Evolutionary conservation across 2,113 vertebrate genomes (phyloP).

Genomic region (Psilopsiagon aurifrons): DNA sequence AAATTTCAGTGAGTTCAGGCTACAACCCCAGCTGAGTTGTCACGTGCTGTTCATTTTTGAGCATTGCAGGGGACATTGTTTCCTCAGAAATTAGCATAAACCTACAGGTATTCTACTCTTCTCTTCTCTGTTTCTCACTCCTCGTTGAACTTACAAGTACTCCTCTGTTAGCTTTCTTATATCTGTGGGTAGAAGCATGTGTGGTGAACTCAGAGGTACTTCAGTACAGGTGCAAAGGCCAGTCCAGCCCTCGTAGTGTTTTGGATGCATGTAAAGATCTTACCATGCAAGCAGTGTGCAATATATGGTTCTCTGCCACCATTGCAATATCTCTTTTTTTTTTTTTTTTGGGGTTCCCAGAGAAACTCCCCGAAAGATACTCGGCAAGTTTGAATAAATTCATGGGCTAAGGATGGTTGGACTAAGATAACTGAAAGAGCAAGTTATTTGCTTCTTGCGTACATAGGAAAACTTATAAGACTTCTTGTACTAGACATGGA

Average conservation of each 20-base stretch:
- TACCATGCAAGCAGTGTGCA: not conserved
- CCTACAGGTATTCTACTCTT: not conserved
- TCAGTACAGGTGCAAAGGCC: not conserved
- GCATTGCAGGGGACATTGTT: not conserved
- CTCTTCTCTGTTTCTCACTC: not conserved
- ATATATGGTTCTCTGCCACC: not conserved
- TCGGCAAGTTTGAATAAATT: not conserved
- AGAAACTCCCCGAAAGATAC: not conserved
- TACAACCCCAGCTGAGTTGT: not conserved
- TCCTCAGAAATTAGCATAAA: not conserved
- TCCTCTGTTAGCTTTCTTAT: not conserved
- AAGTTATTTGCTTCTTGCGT: not conserved
- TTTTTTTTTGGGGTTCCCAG: not conserved
- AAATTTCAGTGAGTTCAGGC: not conserved
- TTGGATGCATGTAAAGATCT: not conserved
- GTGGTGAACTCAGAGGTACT: accelerated
- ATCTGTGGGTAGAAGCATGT: not conserved
- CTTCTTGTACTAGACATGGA: not conserved
- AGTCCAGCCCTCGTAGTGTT: not conserved
- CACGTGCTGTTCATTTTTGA: not conserved
- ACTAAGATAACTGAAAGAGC: not conserved
- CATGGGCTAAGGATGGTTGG: not conserved
- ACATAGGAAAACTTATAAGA: not conserved
- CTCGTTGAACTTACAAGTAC: not conserved
- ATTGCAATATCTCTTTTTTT: not conserved